Conservation (phyloP, 2,888 invertebrate genomes). For the Melanchra persicariae region DNA sequence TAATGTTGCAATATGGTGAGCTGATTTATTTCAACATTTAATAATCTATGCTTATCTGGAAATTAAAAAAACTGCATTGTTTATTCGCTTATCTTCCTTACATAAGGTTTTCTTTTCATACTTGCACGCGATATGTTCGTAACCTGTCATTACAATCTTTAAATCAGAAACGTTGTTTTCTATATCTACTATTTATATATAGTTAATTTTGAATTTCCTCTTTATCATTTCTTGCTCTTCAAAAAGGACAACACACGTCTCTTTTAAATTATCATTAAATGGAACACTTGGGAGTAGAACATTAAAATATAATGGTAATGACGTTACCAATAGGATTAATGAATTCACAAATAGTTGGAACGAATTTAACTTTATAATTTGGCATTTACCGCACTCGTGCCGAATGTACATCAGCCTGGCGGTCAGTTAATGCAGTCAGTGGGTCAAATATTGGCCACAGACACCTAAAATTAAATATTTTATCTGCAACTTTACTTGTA, state of each 20-base stretch:
- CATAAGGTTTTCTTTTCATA: constrained; percentile 33
- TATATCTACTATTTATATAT: constrained; percentile 1
- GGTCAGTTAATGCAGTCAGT: constrained; percentile 75
- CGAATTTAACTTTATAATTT: constrained; percentile 51
- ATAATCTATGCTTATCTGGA: constrained; percentile 39
- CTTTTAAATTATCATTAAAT: constrained; percentile 9
- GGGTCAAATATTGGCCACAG: constrained; percentile 81
- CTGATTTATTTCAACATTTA: constrained; percentile 43
- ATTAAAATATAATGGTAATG: constrained; percentile 26
- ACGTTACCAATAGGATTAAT: constrained; percentile 16
- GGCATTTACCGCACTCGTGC: constrained; percentile 55
- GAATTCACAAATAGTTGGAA: constrained; percentile 26
- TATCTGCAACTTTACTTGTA: constrained; percentile 74
- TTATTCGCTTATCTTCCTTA: constrained; percentile 41
- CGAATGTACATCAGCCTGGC: constrained; percentile 57
- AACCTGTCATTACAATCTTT: constrained; percentile 26
- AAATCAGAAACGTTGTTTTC: constrained; percentile 5
- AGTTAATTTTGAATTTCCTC: neutral
- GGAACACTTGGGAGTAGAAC: neutral
- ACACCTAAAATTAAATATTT: constrained; percentile 76
- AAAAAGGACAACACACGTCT: neutral
- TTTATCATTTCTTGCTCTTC: neutral
- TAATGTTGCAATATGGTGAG: constrained; percentile 41
- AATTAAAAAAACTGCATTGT: constrained; percentile 48
- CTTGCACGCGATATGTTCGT: constrained; percentile 46